Conservation (phyloP, 92 coral and sea anemone genomes). For the Epizoanthus fatuus region DNA sequence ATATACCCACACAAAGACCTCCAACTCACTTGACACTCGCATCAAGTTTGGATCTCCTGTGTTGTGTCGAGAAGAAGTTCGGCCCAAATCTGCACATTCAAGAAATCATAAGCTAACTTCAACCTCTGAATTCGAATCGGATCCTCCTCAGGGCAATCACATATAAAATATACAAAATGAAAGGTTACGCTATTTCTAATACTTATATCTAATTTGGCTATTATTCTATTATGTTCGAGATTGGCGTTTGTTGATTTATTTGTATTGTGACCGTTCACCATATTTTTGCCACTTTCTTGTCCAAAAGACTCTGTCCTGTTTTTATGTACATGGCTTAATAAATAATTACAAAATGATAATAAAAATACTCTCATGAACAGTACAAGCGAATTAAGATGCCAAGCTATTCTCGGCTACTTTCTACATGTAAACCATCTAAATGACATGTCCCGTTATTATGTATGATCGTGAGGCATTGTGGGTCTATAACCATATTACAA, state of each 20-base stretch:
- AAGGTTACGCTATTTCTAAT: too few relatives aligned
- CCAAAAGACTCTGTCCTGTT: neutral
- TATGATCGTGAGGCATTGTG: constrained; percentile 28
- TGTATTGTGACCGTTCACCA: too few relatives aligned
- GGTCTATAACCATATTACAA: neutral
- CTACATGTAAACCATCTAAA: neutral
- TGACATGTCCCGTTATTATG: neutral
- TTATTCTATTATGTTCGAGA: neutral
- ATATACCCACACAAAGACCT: too few relatives aligned
- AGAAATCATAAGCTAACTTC: too few relatives aligned
- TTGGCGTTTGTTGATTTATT: too few relatives aligned
- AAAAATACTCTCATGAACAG: constrained; percentile 18
- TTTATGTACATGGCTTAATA: constrained; percentile 9
- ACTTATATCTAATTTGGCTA: neutral
- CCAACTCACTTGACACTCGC: too few relatives aligned
- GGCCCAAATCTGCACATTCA: too few relatives aligned
- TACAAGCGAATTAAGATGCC: neutral
- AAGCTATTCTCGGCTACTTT: neutral
- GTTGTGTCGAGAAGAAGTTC: too few relatives aligned
- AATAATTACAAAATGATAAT: constrained; percentile 25
- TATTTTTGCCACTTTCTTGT: neutral
- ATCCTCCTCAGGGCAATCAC: too few relatives aligned
- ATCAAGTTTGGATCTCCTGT: too few relatives aligned
- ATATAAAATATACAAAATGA: too few relatives aligned
- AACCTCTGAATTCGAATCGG: too few relatives aligned